Evolutionary conservation across 2,888 invertebrate genomes (phyloP).

Genomic region (Orthosia gracilis): DNA sequence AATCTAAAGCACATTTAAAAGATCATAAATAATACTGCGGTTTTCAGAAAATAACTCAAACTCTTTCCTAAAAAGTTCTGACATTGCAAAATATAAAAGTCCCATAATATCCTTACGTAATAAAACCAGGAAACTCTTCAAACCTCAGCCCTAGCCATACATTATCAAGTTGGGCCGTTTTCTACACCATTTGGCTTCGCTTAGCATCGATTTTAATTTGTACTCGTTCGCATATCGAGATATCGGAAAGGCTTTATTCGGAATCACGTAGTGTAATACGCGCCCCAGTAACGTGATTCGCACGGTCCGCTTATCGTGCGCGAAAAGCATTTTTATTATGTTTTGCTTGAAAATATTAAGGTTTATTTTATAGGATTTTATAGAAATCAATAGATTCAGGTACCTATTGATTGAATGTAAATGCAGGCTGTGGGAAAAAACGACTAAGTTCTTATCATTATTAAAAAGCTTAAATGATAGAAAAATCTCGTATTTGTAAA

Average conservation of each 20-base stretch:
- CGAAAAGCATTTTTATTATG: conserved; percentile 58
- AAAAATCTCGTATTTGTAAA: background rate
- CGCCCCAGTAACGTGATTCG: conserved; percentile 67
- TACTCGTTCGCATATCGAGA: conserved; percentile 66
- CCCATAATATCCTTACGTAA: conserved; percentile 18
- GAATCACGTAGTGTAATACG: conserved; percentile 68
- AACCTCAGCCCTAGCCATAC: conserved; percentile 69
- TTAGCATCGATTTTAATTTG: conserved; percentile 78
- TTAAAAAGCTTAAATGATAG: background rate
- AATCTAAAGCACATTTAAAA: too few relatives aligned
- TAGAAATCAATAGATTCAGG: conserved; percentile 24
- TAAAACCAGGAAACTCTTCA: conserved; percentile 40
- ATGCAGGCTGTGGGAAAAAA: background rate
- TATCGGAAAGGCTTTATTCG: conserved; percentile 67
- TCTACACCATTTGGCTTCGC: conserved; percentile 77
- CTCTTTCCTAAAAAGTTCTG: background rate
- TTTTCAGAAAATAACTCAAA: too few relatives aligned
- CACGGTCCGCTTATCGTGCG: conserved; percentile 63
- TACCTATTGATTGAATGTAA: conserved; percentile 10
- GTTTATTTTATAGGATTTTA: conserved; percentile 8
- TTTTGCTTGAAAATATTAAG: conserved; percentile 38
- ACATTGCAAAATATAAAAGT: background rate
- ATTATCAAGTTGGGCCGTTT: conserved; percentile 77
- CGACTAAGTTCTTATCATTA: too few relatives aligned
- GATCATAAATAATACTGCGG: too few relatives aligned